Evolutionary conservation across 2,113 vertebrate species (phyloP), one percentile per base, ranked within the genome.

Genomic region (Cathartes aura): DNA sequence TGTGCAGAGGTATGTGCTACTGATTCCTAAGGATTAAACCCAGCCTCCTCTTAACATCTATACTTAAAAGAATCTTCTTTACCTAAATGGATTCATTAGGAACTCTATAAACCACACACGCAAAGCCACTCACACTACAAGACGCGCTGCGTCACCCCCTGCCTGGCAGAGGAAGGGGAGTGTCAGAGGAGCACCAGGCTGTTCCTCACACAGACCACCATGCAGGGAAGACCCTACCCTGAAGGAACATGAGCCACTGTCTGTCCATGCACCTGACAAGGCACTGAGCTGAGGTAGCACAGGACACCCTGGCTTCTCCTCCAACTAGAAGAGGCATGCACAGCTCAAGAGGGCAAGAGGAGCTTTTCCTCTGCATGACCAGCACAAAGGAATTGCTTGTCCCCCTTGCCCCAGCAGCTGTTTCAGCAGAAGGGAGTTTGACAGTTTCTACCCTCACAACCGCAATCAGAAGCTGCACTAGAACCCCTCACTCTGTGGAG

Each of bases 21-120:
- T 89, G 89, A 92, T 91, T 92, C 76, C 62, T 42, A 59, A 42
- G 95, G 96, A 97, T 97, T 97, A 96, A 95, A 92, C 43, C 68
- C 86, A 87, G 52, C 34, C 91, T 91, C 83, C 76, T 95, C 92
- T 92, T 91, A 94, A 87, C 1, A 2, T 50, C 83, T 94, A 19
- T 85, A 64, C 89, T 92, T 87, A 63, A 86, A 88, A 76, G 63
- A 97, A 97, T 96, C 96, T 75, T 79, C 95, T 96, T 97, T 93
- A 79, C 68, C 91, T 97, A 96, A 97, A 59, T 29, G 92, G 94
- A 97, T 96, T 97, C 43, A 96, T 93, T 91, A 96, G 53, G 75
- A 73, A 66, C 22, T 13, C 80, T 87, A 84, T 56, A 95, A 89
- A 95, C 64, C 80, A 67, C 91, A 82, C 93, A 95, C 48, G 94